Conservation (phyloP, 2,888 invertebrate genomes). For the Xanthorhoe designata region DNA sequence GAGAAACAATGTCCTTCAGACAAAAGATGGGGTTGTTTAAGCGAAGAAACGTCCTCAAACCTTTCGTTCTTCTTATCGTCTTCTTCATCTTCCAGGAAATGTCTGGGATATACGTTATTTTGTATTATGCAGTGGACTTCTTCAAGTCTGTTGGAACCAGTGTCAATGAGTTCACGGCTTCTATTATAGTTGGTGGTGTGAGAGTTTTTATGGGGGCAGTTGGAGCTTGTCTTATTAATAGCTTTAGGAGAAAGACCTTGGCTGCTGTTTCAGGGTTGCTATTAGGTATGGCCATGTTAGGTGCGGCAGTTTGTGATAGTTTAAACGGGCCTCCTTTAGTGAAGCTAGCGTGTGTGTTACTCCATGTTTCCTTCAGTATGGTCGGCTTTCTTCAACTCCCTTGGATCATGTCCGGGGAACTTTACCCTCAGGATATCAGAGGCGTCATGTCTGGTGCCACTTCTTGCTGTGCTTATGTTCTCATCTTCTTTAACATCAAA, state of each 20-base stretch:
- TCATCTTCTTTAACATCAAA: constrained; percentile 90
- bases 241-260: constrained; percentile 86
- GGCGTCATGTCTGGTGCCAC: constrained; percentile 90
- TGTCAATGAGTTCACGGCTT: constrained; percentile 88
- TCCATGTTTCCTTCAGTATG: constrained; percentile 90
- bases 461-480: constrained; percentile 88
- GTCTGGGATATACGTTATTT: constrained; percentile 89
- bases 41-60: constrained; percentile 87
- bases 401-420: constrained; percentile 91
- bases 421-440: constrained; percentile 89
- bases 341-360: constrained; percentile 86
- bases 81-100: constrained; percentile 90
- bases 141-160: constrained; percentile 88
- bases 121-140: constrained; percentile 90
- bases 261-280: constrained; percentile 88
- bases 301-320: constrained; percentile 86
- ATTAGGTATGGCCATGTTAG: constrained; percentile 88
- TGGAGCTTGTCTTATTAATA: constrained; percentile 88
- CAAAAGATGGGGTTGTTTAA: constrained; percentile 76
- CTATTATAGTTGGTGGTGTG: constrained; percentile 89
- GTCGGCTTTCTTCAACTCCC: constrained; percentile 90
- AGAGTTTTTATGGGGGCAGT: constrained; percentile 88
- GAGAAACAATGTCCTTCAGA: constrained; percentile 69
- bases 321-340: constrained; percentile 81
- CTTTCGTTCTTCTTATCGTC: constrained; percentile 87